phyloP scores from a whole-genome alignment of 2,888 invertebrate genomes.

The Odontocolon sp. region DNA sequence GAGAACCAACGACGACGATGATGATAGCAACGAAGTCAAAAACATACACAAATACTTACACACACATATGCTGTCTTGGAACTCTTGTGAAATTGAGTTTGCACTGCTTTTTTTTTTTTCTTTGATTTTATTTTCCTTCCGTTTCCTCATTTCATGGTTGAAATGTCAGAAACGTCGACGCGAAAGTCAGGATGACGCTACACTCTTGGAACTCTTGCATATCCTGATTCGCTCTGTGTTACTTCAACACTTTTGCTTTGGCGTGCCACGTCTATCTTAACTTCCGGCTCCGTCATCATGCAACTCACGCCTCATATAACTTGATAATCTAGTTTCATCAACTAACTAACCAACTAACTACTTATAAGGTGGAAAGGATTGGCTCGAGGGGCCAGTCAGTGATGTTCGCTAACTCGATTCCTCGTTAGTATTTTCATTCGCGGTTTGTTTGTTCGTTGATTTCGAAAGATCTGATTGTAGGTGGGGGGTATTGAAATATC shows the following conservation, averaged over 20 bases:
- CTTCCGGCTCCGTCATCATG: neutral
- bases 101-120: conserved; percentile 9
- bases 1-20: conserved; percentile 1
- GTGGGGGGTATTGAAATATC: conserved; percentile 56
- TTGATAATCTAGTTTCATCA: conserved; percentile 57
- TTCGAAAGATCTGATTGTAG: conserved; percentile 4
- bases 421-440: conserved; percentile 24
- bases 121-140: neutral
- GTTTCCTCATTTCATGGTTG: neutral
- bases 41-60: too few species aligned
- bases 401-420: neutral
- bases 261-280: neutral
- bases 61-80: too few species aligned
- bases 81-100: neutral
- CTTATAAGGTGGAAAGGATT: conserved; percentile 55
- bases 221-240: neutral
- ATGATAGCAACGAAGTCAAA: conserved; percentile 24
- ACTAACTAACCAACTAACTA: conserved; percentile 58
- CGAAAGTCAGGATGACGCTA: conserved; percentile 14
- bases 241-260: conserved; percentile 27
- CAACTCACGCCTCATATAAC: conserved; percentile 42
- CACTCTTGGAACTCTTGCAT: conserved; percentile 8
- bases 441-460: conserved; percentile 8
- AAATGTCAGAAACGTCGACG: neutral
- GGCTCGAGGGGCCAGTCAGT: conserved; percentile 18